These are phyloP conservation scores for Zaprionus davidi DNA, from an alignment of 1,140 invertebrate genomes.

Conservation along the genomic window DNA sequence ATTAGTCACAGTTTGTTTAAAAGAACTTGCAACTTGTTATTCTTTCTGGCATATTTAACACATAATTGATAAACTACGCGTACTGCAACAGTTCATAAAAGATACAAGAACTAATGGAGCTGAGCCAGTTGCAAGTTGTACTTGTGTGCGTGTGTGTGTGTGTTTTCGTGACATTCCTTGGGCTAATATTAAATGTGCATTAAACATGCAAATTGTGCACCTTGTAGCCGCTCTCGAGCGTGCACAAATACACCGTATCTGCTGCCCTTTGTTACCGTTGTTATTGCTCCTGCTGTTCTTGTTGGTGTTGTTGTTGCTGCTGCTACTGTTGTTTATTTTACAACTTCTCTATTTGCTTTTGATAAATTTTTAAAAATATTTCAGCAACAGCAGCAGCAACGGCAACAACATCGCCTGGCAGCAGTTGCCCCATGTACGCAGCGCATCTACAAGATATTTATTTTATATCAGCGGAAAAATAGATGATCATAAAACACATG, in stretches of 20 bases:
- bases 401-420: conserved; percentile 16
- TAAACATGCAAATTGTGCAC: conserved; percentile 73
- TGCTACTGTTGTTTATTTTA: conserved; percentile 53
- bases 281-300: conserved; percentile 17
- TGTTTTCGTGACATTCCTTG: conserved; percentile 57
- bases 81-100: neutral
- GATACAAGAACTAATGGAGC: neutral
- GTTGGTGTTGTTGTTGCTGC: conserved; percentile 36
- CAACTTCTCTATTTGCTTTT: conserved; percentile 79
- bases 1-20: neutral
- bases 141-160: neutral
- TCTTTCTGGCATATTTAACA: neutral
- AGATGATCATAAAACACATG: conserved; percentile 82
- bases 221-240: conserved; percentile 32
- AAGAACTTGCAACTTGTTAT: neutral
- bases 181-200: conserved; percentile 74
- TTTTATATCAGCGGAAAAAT: conserved; percentile 83
- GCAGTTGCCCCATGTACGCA: conserved; percentile 40
- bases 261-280: conserved; percentile 24
- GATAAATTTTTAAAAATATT: conserved; percentile 83
- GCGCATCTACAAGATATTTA: conserved; percentile 78
- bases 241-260: conserved; percentile 9
- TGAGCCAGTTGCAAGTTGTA: neutral
- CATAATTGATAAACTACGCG: conserved; percentile 7
- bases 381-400: conserved; percentile 38